Evolutionary conservation across 2,888 invertebrate species (phyloP), one percentile per base, ranked within the genome.

Genomic region (Sarcophaga rosellei): DNA sequence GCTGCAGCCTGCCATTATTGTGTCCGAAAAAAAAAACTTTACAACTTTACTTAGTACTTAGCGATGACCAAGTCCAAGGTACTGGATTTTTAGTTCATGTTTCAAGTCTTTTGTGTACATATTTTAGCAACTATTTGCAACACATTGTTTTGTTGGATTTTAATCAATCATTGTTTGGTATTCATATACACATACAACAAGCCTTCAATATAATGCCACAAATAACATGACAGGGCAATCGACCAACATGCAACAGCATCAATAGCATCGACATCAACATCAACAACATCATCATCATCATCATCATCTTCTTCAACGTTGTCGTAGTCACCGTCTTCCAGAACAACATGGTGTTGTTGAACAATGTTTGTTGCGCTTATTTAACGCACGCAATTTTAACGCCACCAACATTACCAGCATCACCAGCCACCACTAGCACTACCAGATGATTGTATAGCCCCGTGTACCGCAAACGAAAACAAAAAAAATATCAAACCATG

Each of bases 321-420:
- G 61, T 62, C 25, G 23, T 66, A 21, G 35, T 61, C 63, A 35
- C 61, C 74, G 35, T 63, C 59, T 53, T 53, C 15, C 12, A 53
- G 2, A 5, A 47, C 47, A 4, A 15, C 47, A 47, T 15, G 81
- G 84, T 81, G 81, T 78, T 78, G 75, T 78, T 72, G 45, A 75
- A 86, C 79, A 82, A 84, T 85, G 88, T 87, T 87, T 69, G 72
- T 35, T 81, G 82, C 69, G 69, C 86, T 76, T 81, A 86, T 87
- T 87, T 85, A 87, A 84, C 76, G 87, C 85, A 86, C 81, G 88
- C 87, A 87, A 88, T 88, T 88, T 88, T 88, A 87, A 88, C 88
- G 88, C 88, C 88, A 85, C 81, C 69, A 66, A 53, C 53, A 53
- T 15, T 15, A 12, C 53, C 17, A 4, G 4, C 53, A 53, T 53